Base-by-base conservation (phyloP, 2,113 vertebrate genomes). In the Antigone vipio region DNA sequence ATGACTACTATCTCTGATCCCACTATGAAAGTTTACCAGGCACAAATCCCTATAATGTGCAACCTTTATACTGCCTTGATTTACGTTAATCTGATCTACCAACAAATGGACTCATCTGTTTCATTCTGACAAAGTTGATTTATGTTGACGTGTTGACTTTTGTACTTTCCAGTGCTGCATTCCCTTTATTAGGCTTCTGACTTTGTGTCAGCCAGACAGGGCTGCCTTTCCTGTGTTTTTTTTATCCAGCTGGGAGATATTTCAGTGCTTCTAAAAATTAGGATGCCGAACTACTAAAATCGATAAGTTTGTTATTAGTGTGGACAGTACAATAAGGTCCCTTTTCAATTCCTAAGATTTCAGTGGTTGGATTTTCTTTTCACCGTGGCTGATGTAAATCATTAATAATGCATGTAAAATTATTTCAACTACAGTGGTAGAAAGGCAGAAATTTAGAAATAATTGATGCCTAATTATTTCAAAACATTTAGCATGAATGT, bases 91-190 rank as follows among this genome's bases (percentile, higher is more conserved):
- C 92, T 97, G 73, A 89, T 96, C 91, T 95, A 93, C 86, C 89
- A 92, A 88, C 91, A 96, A 97, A 93, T 82, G 77, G 94, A 89
- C 81, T 95, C 86, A 92, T 82, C 83, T 92, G 80, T 93, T 95
- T 97, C 85, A 95, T 79, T 92, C 92, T 93, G 85, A 95, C 95
- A 96, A 94, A 88, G 77, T 52, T 95, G 85, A 96, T 97, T 97
- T 96, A 75, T 88, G 82, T 95, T 94, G 93, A 92, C 93, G 73
- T 92, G 93, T 95, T 75, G 91, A 97, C 78, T 94, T 96, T 94
- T 95, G 84, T 82, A 91, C 92, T 96, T 95, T 96, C 76, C 66
- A 92, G 10, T n/a, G 74, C 44, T 89, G 59, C 66, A 71, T 92
- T 96, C 78, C 59, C 59, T 95, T 95, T 92, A 91, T 92, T 95